Base-by-base conservation (phyloP, 2,888 invertebrate genomes). In the Drosophila buzzatii region DNA sequence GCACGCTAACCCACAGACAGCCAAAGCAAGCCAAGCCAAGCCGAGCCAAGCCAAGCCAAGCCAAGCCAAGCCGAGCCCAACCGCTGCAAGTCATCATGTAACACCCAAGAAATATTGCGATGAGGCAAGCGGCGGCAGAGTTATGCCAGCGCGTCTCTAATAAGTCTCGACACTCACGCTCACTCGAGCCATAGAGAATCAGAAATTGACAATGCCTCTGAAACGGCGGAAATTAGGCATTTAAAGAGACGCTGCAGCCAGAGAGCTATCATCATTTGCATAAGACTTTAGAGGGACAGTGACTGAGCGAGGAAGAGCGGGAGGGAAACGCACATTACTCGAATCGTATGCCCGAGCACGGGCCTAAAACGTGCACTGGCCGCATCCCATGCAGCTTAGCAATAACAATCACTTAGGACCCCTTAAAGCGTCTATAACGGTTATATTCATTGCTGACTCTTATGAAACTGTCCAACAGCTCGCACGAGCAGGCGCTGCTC, bases 201-300 rank as follows among this genome's bases (percentile, higher is more conserved):
- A 70, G 52, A 80, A 88, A 84, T 84, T 82, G 85, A 88, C 83
- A 85, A 82, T 85, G 85, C 85, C 62, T 79, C 72, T 82, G 81
- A 69, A 79, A 70, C 72, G 51, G 65, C 85, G 88, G 88, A 85
- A 88, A 85, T 82, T 76, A 61, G 83, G 83, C 76, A 85, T 85
- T 81, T 74, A 55, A 56, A 55, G 45, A 42, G 51, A 44, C 23
- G 33, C 27, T 27, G 27, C 27, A 27, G 35, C 23, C 18, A 31
- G 20, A 14, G 53, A 58, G 71, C 53, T 42, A 41, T 42, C 37
- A 81, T 88, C 42, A 89, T 85, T 88, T 85, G 85, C 85, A 88
- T 85, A 86, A 73, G 77, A 68, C 68, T 66, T 20, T 20, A 20
- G 4, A 23, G 3, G 3, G 23, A 6, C 6, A 27, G 5, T 49